Conservation (phyloP, 2,888 invertebrate species). For the Agrotis exclamationis region DNA sequence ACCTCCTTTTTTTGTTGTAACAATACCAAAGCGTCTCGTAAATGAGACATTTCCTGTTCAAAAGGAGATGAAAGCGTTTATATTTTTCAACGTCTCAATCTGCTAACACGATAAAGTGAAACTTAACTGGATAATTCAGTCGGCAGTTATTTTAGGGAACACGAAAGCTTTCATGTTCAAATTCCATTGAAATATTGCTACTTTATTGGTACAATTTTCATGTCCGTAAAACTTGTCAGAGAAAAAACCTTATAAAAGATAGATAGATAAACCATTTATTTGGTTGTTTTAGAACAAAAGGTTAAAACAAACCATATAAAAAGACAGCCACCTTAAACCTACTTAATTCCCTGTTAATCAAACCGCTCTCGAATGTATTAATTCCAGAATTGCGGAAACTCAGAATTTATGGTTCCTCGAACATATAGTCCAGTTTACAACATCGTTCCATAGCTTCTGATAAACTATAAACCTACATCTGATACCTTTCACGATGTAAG, state of each 20-base stretch:
- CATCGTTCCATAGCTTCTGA: slow-evolving; percentile 74
- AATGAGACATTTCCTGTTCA: slow-evolving; percentile 81
- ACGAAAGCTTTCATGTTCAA: slow-evolving; percentile 15
- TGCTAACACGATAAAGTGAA: slow-evolving; percentile 25
- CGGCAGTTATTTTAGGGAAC: background rate
- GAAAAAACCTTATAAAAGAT: background rate
- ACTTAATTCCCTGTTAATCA: slow-evolving; percentile 17
- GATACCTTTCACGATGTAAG: slow-evolving; percentile 66
- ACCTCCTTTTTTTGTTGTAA: slow-evolving; percentile 50
- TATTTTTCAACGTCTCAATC: slow-evolving; percentile 74
- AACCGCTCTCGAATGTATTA: slow-evolving; percentile 50
- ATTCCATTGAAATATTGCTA: slow-evolving; percentile 1
- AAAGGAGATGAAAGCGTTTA: slow-evolving; percentile 78
- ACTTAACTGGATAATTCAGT: slow-evolving; percentile 36
- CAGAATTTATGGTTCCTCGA: slow-evolving; percentile 71
- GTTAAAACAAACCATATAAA: background rate
- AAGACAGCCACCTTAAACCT: background rate
- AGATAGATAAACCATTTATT: no score
- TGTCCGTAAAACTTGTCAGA: background rate
- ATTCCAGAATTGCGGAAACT: slow-evolving; percentile 71
- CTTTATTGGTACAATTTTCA: slow-evolving; percentile 17
- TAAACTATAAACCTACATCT: slow-evolving; percentile 86
- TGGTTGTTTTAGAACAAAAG: background rate
- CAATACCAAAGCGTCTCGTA: slow-evolving; percentile 70
- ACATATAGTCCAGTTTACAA: slow-evolving; percentile 65